Evolutionary conservation across 1,140 invertebrate species (phyloP).

Genomic region (Scaptomyza graminum): DNA sequence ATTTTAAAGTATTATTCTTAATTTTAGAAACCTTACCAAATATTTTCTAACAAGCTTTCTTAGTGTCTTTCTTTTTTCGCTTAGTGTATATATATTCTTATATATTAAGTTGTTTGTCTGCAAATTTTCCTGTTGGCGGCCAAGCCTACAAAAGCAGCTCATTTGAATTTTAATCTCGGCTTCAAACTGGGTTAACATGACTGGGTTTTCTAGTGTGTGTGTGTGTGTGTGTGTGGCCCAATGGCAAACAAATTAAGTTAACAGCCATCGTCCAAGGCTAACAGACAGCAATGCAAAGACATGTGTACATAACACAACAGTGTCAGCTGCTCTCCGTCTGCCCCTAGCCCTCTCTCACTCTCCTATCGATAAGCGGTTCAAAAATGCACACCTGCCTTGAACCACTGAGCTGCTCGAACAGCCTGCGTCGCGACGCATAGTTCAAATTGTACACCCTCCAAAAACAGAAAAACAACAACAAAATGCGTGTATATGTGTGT

Average conservation of each 20-base stretch:
- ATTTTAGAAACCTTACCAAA: too few relatives aligned
- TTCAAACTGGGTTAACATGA: constrained; percentile 19
- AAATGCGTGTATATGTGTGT: neutral
- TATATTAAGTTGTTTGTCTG: neutral
- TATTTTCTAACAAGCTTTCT: too few relatives aligned
- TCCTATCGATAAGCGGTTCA: too few relatives aligned
- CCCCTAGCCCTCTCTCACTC: neutral
- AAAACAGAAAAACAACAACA: constrained; percentile 8
- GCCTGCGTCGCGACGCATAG: constrained; percentile 14
- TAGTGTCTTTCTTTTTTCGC: too few relatives aligned
- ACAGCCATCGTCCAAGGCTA: constrained; percentile 36
- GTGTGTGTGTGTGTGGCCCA: constrained; percentile 32
- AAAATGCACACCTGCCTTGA: constrained; percentile 40
- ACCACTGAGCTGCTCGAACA: constrained; percentile 6
- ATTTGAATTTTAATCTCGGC: constrained; percentile 32
- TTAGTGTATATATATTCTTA: neutral
- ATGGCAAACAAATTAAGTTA: constrained; percentile 40
- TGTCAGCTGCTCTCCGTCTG: constrained; percentile 24
- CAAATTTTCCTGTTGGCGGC: constrained; percentile 10
- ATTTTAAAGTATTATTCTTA: too few relatives aligned
- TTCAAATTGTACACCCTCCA: constrained; percentile 23
- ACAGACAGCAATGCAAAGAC: constrained; percentile 7
- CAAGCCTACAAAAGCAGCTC: constrained; percentile 5
- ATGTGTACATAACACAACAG: neutral
- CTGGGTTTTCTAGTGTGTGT: neutral